phyloP scores from a whole-genome alignment of 2,888 invertebrate genomes.

The Sarcophaga caerulescens region DNA sequence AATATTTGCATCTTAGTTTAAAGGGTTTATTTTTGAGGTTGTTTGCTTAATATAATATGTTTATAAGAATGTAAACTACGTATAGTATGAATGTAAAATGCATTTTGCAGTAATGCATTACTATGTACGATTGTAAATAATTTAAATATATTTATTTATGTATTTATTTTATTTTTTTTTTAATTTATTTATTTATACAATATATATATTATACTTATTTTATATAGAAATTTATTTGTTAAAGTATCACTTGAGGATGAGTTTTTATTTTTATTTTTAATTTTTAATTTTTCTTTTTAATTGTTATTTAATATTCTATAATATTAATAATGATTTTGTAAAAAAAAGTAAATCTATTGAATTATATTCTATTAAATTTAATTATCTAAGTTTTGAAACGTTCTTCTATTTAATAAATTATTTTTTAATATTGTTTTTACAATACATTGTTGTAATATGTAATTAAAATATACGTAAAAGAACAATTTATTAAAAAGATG shows the following conservation, averaged over 20 bases:
- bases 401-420: constrained; percentile 18
- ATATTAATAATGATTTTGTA: constrained; percentile 51
- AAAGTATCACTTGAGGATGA: constrained; percentile 73
- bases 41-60: no score
- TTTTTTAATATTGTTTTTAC: background rate
- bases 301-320: constrained; percentile 44
- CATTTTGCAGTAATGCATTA: no score
- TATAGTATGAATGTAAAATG: no score
- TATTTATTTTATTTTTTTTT: background rate
- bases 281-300: constrained; percentile 28
- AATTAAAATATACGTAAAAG: background rate
- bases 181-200: background rate
- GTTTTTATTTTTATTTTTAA: constrained; percentile 60
- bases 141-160: background rate
- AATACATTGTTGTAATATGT: background rate
- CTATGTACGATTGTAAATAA: no score
- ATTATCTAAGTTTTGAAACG: constrained; percentile 54
- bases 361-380: constrained; percentile 40
- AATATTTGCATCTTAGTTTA: no score
- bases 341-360: constrained; percentile 45
- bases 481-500: background rate
- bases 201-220: constrained; percentile 71
- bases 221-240: constrained; percentile 73
- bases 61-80: no score
- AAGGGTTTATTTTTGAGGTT: no score